A percentile compares a stretch with the other conserved stretches of the same genome.
Conservation (phyloP, 2,797 vertebrate genomes). For the Meda fulgida region DNA sequence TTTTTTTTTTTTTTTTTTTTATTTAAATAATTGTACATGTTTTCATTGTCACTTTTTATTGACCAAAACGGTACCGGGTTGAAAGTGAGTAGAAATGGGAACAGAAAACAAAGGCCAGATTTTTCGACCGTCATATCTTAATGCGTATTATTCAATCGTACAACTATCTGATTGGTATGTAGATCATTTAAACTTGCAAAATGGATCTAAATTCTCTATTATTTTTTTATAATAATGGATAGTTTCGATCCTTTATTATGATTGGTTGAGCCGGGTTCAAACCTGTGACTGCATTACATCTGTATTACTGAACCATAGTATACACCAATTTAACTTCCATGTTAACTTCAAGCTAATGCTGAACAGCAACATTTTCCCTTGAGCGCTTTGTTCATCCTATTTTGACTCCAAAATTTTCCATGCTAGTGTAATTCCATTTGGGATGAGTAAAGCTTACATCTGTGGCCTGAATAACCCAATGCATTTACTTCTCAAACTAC, state of each 20-base stretch:
- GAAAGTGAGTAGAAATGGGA: background rate
- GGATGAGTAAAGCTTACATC: slow-evolving; percentile 8
- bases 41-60: background rate
- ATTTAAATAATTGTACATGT: too few species aligned
- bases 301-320: background rate
- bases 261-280: background rate
- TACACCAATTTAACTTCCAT: background rate
- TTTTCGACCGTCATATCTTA: background rate
- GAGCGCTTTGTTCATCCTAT: background rate
- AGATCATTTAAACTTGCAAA: background rate
- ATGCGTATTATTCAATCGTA: background rate
- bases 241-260: background rate
- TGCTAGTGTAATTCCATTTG: background rate
- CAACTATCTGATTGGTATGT: background rate
- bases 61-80: background rate
- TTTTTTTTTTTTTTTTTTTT: background rate
- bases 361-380: background rate
- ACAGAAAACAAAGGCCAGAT: background rate
- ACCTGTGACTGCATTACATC: background rate
- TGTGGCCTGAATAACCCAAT: background rate
- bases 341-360: background rate
- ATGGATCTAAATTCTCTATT: background rate
- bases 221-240: background rate
- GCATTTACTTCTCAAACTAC: slow-evolving; percentile 22
- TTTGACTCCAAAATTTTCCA: background rate